Conservation (phyloP, 64 coral and sea anemone species). For the Cladopsammia gracilis region DNA sequence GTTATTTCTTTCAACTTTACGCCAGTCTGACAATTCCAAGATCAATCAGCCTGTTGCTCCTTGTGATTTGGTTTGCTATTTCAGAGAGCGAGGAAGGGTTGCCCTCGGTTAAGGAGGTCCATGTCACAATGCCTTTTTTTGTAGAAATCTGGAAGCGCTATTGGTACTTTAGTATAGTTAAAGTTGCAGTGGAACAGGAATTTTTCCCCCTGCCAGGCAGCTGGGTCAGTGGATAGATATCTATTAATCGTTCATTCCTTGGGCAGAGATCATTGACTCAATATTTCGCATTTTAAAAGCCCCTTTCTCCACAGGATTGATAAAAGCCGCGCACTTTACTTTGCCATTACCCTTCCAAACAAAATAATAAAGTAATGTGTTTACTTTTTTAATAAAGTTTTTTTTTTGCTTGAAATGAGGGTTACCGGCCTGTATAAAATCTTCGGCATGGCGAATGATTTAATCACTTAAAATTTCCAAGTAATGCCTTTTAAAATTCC, state of each 20-base stretch:
- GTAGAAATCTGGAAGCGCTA: background rate
- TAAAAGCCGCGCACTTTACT: too few relatives aligned
- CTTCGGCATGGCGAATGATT: too few relatives aligned
- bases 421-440: too few relatives aligned
- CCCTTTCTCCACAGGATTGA: background rate
- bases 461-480: too few relatives aligned
- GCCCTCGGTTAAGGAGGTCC: background rate
- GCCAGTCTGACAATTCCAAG: constrained; percentile 28
- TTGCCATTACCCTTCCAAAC: too few relatives aligned
- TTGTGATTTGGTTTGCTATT: constrained; percentile 17
- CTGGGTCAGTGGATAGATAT: too few relatives aligned
- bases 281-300: background rate
- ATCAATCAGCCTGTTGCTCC: constrained; percentile 14
- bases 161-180: background rate
- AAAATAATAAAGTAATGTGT: too few relatives aligned
- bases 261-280: background rate
- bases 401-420: too few relatives aligned
- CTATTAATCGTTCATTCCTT: background rate
- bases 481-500: too few relatives aligned
- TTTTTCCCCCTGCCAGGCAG: background rate
- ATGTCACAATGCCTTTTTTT: too few relatives aligned
- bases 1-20: constrained; percentile 6
- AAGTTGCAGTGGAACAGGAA: background rate
- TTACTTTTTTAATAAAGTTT: too few relatives aligned
- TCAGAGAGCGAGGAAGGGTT: background rate